These are phyloP conservation scores for Myripristis jacobus DNA, from an alignment of 2,797 vertebrate species.

Conservation along the genomic window DNA sequence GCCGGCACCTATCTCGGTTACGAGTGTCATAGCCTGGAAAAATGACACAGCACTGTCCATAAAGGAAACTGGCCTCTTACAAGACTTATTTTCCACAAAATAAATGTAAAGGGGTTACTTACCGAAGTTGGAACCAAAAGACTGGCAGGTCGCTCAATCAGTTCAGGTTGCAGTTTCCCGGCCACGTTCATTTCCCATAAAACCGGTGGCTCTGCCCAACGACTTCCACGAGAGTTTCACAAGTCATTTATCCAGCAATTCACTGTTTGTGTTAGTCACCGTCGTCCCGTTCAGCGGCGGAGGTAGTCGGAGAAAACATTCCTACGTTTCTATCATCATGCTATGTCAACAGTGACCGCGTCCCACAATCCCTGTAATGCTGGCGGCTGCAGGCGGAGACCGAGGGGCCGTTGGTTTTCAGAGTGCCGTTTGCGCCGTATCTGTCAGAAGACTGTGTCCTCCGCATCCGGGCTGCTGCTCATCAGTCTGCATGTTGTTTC, in stretches of 20 bases:
- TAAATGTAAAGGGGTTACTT: slow-evolving; percentile 72
- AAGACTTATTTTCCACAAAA: background rate
- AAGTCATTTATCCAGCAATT: slow-evolving; percentile 75
- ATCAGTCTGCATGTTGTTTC: slow-evolving; percentile 51
- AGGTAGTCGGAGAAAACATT: no score
- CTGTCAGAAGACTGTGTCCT: slow-evolving; percentile 46
- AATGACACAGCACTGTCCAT: background rate
- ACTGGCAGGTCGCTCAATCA: slow-evolving; percentile 87
- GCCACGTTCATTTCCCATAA: slow-evolving; percentile 91
- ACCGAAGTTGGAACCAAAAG: slow-evolving; percentile 88
- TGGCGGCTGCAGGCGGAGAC: slow-evolving; percentile 1
- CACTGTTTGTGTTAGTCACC: slow-evolving; percentile 49
- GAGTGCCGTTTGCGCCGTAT: slow-evolving; percentile 27
- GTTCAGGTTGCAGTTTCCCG: slow-evolving; percentile 84
- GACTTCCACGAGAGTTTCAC: slow-evolving; percentile 76
- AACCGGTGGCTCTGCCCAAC: slow-evolving; percentile 79
- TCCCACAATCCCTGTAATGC: background rate
- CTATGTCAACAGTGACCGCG: background rate
- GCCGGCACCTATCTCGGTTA: background rate
- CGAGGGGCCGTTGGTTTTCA: background rate
- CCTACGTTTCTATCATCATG: no score
- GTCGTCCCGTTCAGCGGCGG: no score
- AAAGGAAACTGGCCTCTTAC: no score
- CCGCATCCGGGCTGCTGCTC: slow-evolving; percentile 44
- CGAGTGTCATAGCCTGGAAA: background rate